Evolutionary conservation across 2,888 invertebrate species (phyloP), one percentile per base, ranked within the genome.

Genomic region (Lochmaea crataegi): DNA sequence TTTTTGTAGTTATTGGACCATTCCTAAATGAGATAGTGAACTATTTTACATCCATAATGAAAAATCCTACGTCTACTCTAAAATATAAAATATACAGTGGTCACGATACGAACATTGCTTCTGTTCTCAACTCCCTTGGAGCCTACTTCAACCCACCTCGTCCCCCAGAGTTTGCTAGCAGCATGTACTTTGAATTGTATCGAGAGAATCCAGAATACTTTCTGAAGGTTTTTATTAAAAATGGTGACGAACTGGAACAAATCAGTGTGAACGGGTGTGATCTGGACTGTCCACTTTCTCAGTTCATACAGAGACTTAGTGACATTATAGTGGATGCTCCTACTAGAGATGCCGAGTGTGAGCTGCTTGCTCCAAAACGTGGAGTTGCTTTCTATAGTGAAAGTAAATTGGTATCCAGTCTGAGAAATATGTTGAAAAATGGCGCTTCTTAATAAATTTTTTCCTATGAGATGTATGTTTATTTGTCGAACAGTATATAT

Each of bases 141-240:
- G 65, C 51, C 4, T 71, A n/a, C n/a, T n/a, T 58, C 41, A 26
- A 48, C 10, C 66, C 60, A 11, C 45, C 48, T 4, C 53, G 7
- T 45, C 51, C 71, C 16, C 71, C 65, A 16, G 58, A 12, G 4
- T 71, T 66, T 45, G 64, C 71, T 14, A 61, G 56, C 51, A 58
- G 48, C 5, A 16, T 71, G 14, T 71, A 60, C 57, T 81, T 94
- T 53, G 95, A 95, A 83, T 87, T 95, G 18, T 18, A 32, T 10
- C 11, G 10, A 9, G 58, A 57, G 22, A 18, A 42, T 11, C 61
- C 66, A 18, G 53, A 18, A 16, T 18, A 53, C 16, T 53, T 16
- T 38, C 38, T 58, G 14, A 14, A 58, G n/a, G 58, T 58, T 32
- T 58, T 38, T 12, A 58, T 38, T 26, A 58, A 58, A n/a, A n/a